Base-by-base conservation (phyloP, 2,113 vertebrate genomes). In the Loxodonta africana region DNA sequence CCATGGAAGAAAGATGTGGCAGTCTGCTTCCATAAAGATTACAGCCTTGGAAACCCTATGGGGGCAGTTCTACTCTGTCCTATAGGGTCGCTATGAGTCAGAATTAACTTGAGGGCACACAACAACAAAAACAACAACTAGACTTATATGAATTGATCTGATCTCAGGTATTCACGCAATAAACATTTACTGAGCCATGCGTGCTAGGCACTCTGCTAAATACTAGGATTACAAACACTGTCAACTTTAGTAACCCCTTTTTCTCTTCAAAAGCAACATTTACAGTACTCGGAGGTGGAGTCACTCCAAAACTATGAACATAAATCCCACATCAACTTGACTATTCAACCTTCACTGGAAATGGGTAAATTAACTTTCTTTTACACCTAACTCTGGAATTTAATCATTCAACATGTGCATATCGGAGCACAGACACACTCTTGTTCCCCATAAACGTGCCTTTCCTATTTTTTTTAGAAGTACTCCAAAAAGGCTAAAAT, bases 271-370 rank as follows among this genome's bases (percentile, higher is more conserved):
- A 88, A 88, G 30, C 48, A 78, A 30, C 17, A 88, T 82, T 86
- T 62, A 60, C 2, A 87, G 25, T 65, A 57, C 41, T 83, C 20
- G 78, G 33, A 86, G 48, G 15, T 33, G 18, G n/a, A 78, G 6
- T 81, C 65, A 94, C 3, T 71, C 60, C 83, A 88, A 85, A 83
- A 88, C 30, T 37, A 26, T 83, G 51, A 90, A 92, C 46, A 81
- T 5, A 69, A 92, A 92, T 33, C 85, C 33, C 90, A 37, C 18
- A 91, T 69, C 57, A 85, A 89, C 41, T 91, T 21, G 6, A 90
- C 63, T 86, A 44, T 41, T 74, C 14, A 17, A 37, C 30, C 62
- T 74, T 93, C 77, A 78, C 53, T 80, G 53, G 77, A 74, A 95
- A 84, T 28, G 63, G 14, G 9, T 87, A 86, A 67, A 60, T 63